Percentiles rank a stretch among this genome's conserved stretches.
Evolutionary conservation across 2,797 vertebrate species (phyloP).

Genomic region (Trematomus bernacchii): DNA sequence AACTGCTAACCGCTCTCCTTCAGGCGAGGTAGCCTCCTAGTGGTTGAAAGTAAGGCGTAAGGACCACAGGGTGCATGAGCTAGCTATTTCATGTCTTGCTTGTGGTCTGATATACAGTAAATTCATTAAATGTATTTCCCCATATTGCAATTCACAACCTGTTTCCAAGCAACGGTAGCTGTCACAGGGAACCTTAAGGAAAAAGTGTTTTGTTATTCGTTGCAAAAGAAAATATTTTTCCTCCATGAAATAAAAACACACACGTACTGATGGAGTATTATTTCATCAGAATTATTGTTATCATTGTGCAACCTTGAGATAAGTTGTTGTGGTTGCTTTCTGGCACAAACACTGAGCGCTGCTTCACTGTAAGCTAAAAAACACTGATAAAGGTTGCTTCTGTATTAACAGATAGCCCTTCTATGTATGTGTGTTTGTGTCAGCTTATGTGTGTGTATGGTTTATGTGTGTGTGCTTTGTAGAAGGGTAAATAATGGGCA

Average conservation of each 20-base stretch:
- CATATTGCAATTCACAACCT: no score
- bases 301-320: constrained; percentile 41
- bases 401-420: constrained; percentile 20
- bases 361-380: constrained; percentile 16
- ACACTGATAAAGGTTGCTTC: constrained; percentile 34
- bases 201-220: no score
- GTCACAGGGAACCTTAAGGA: no score
- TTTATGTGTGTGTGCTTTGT: constrained; percentile 46
- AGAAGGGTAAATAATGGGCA: constrained; percentile 66
- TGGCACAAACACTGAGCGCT: constrained; percentile 27
- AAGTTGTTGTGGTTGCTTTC: constrained; percentile 17
- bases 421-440: constrained; percentile 7
- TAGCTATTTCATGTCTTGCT: no score
- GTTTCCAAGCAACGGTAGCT: no score
- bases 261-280: neutral
- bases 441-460: constrained; percentile 11
- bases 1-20: no score
- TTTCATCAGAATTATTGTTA: constrained; percentile 25
- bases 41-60: no score
- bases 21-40: no score
- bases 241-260: constrained; percentile 7
- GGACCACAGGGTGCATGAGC: no score
- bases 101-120: no score
- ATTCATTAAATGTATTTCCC: no score
- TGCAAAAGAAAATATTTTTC: no score